Conservation (phyloP, 2,888 invertebrate genomes). For the Cheilosia urbana region DNA sequence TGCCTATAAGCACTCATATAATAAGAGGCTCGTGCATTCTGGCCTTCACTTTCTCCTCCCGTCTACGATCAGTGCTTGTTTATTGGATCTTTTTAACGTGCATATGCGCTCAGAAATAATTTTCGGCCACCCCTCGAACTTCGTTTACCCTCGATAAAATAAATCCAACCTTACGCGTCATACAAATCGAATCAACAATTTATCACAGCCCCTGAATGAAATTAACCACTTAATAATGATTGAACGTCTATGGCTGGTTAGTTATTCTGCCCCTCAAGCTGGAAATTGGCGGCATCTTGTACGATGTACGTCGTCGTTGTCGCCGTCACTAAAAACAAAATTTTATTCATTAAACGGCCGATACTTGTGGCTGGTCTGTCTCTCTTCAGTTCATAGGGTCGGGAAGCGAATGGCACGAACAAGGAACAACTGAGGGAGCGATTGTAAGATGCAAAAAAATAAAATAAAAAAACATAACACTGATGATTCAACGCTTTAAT, state of each 20-base stretch:
- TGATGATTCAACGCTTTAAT: constrained; percentile 47
- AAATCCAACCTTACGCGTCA: constrained; percentile 48
- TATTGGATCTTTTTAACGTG: background rate
- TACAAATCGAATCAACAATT: constrained; percentile 59
- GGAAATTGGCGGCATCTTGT: constrained; percentile 19
- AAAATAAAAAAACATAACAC: constrained; percentile 7
- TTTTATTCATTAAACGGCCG: constrained; percentile 1
- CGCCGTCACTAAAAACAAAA: constrained; percentile 22
- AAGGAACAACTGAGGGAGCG: constrained; percentile 1
- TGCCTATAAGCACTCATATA: background rate
- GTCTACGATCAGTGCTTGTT: background rate
- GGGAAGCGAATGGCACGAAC: constrained; percentile 5
- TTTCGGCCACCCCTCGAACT: constrained; percentile 1
- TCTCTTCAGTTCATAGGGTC: constrained; percentile 4
- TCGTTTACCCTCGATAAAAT: constrained; percentile 9
- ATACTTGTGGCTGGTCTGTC: constrained; percentile 25
- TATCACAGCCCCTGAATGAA: constrained; percentile 63
- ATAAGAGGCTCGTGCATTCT: background rate
- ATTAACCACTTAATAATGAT: constrained; percentile 70
- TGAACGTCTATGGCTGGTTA: constrained; percentile 35
- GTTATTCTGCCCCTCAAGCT: constrained; percentile 32
- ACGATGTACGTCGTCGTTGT: constrained; percentile 7
- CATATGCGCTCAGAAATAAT: background rate
- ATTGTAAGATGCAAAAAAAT: constrained; percentile 9
- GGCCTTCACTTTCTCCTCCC: background rate